Conservation (phyloP, 2,888 invertebrate genomes). For the Willowsia nigromaculata region DNA sequence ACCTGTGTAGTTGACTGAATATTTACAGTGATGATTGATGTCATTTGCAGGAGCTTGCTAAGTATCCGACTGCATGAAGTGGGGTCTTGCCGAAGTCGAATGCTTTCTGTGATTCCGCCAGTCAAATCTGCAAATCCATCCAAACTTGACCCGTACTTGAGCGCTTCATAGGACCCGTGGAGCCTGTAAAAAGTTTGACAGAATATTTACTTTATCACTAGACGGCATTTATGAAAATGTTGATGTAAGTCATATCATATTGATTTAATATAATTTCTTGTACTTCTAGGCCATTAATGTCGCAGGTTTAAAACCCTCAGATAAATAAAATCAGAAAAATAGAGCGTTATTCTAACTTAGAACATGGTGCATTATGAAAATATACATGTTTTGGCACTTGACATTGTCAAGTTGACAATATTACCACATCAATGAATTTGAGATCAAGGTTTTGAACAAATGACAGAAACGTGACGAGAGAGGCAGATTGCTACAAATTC, state of each 20-base stretch:
- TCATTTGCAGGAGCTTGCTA: slow-evolving; percentile 87
- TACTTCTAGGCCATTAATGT: too few species aligned
- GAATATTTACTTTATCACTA: too few species aligned
- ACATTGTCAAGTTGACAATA: neutral
- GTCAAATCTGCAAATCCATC: slow-evolving; percentile 94
- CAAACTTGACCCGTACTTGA: slow-evolving; percentile 93
- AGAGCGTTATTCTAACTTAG: too few species aligned
- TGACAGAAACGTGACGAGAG: slow-evolving; percentile 50
- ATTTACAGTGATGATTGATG: slow-evolving; percentile 91
- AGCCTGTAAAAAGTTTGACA: slow-evolving; percentile 83
- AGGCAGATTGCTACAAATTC: neutral
- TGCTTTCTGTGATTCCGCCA: slow-evolving; percentile 92
- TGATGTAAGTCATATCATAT: too few species aligned
- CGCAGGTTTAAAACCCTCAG: too few species aligned
- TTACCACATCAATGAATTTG: slow-evolving; percentile 49
- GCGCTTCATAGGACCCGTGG: slow-evolving; percentile 95
- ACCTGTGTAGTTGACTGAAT: slow-evolving; percentile 82
- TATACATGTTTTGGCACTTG: too few species aligned
- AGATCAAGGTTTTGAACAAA: slow-evolving; percentile 49
- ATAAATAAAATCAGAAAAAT: too few species aligned
- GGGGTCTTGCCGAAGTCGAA: slow-evolving; percentile 86
- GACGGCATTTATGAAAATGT: neutral
- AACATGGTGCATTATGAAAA: too few species aligned
- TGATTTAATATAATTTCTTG: too few species aligned
- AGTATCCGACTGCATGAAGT: slow-evolving; percentile 86